These are phyloP conservation scores for Nilaparvata lugens DNA, from an alignment of 1,140 invertebrate genomes.

Conservation along the genomic window DNA sequence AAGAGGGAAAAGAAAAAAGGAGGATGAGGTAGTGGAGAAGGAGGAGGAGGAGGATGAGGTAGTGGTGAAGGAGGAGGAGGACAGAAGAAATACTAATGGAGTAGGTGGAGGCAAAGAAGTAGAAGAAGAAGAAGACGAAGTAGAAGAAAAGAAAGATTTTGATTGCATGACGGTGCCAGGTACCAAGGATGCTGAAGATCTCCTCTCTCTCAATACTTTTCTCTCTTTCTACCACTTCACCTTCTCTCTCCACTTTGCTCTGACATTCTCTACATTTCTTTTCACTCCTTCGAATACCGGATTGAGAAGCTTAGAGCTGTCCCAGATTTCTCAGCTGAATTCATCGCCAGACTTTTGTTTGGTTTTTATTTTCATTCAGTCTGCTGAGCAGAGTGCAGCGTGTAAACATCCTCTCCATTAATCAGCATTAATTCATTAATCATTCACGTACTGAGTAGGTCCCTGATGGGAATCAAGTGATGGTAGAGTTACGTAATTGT, in stretches of 20 bases:
- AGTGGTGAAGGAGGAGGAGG: background rate
- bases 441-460: background rate
- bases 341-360: no score
- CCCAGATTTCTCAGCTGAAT: no score
- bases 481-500: no score
- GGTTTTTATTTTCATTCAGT: no score
- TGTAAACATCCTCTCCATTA: background rate
- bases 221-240: conserved; percentile 11
- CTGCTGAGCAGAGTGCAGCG: no score
- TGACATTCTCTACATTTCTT: conserved; percentile 25
- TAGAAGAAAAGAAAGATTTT: background rate
- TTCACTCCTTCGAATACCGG: background rate
- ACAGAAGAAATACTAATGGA: no score
- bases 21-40: no score
- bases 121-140: no score
- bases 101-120: no score
- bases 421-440: background rate
- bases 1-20: no score
- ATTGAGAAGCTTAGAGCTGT: no score
- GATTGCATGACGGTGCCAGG: background rate
- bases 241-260: conserved; percentile 17
- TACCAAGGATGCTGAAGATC: background rate
- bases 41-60: no score
- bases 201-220: conserved; percentile 15
- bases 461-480: background rate